Evolutionary conservation across 2,113 vertebrate genomes (phyloP).

Genomic region (Salvelinus sp.): DNA sequence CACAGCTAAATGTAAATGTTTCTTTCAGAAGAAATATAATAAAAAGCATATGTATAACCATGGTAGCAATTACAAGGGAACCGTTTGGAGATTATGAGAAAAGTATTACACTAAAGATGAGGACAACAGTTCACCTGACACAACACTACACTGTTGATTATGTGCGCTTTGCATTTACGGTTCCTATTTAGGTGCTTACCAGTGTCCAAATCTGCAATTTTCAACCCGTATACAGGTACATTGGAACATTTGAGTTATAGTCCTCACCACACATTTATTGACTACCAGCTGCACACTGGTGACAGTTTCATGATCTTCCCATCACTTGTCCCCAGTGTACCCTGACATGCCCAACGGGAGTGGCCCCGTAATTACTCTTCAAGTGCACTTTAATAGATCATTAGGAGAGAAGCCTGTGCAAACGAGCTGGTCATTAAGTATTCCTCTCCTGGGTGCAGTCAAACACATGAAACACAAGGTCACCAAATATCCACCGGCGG

Average conservation of each 20-base stretch:
- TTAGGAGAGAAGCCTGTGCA: slow-evolving; percentile 62
- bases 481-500: slow-evolving; percentile 55
- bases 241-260: neutral
- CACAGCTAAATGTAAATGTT: too few relatives aligned
- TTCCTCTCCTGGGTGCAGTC: slow-evolving; percentile 20
- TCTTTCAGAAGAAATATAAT: too few relatives aligned
- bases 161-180: too few relatives aligned
- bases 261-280: neutral
- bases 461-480: slow-evolving; percentile 55
- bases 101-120: too few relatives aligned
- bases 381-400: slow-evolving; percentile 70
- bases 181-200: too few relatives aligned
- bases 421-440: slow-evolving; percentile 65
- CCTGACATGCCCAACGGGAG: slow-evolving; percentile 51
- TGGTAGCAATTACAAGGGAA: too few relatives aligned
- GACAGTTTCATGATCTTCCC: slow-evolving; percentile 13
- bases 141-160: too few relatives aligned
- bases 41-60: too few relatives aligned
- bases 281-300: neutral
- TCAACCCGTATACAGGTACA: too few relatives aligned
- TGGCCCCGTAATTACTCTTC: slow-evolving; percentile 64
- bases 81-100: too few relatives aligned
- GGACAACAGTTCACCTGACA: too few relatives aligned
- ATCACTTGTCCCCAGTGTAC: slow-evolving; percentile 34
- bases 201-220: too few relatives aligned